Base-by-base conservation (phyloP, 2,797 vertebrate species). In the Sebastes itinus region DNA sequence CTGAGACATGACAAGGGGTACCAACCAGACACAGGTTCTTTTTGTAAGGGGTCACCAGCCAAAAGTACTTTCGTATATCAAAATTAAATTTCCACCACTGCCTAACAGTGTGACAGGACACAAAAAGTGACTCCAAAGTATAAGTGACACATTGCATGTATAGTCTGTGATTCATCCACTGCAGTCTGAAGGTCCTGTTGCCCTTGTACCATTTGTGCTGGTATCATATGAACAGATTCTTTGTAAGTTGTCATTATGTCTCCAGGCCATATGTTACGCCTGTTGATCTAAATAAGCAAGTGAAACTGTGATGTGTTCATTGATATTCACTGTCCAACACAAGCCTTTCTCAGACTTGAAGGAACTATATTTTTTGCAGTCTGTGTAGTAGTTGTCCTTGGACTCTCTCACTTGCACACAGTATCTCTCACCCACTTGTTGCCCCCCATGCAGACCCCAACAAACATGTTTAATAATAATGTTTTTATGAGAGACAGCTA, bases 361-460 rank as follows among this genome's bases (percentile, higher is more conserved):
- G 18, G 38, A 58, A 14, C 46, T 13, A 14, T 16, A 20, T 61
- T 28, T 32, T 59, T 25, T 60, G 23, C 46, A 18, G 46, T 38
- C 28, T 56, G 23, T 13, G 8, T 1, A 16, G 16, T n/a, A 25
- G 32, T 55, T 27, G 6, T 18, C 56, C 27, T 58, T 38, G 27
- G 59, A 30, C 69, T 59, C 54, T 75, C 52, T 74, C 78, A 83
- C 87, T 72, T 63, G 42, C 52, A 42, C 22, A 75, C 71, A 79
- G 54, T 81, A 77, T 87, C 66, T 88, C 72, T 87, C 78, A 77
- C 72, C 64, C 27, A 62, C 64, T 77, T 76, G 55, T 60, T 30
- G 64, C 66, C 13, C 38, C 20, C 55, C 5, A 9, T 8, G 25
- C 23, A 33, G 28, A 32, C 46, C 27, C 9, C 32, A 20, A 28